Percentiles rank a stretch among this genome's conserved stretches.
These are phyloP conservation scores for Calameuta idolon DNA, from an alignment of 2,888 invertebrate genomes.

Conservation along the genomic window DNA sequence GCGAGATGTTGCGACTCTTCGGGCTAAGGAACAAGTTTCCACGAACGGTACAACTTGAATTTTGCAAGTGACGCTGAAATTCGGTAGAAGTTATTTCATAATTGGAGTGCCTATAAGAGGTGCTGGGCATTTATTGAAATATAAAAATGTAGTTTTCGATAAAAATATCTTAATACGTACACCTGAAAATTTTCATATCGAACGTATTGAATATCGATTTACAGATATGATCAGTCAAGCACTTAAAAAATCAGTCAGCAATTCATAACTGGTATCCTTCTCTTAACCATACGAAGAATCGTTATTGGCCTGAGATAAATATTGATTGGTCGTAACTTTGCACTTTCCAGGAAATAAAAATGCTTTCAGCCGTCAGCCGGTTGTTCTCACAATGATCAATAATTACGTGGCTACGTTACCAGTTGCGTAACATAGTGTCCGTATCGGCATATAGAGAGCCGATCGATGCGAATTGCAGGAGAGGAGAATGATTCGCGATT, in stretches of 20 bases:
- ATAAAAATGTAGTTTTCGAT: not conserved
- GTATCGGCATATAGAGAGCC: not conserved
- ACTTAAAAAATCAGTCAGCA: not conserved
- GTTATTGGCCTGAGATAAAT: not conserved
- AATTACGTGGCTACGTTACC: not conserved
- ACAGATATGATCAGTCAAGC: not conserved
- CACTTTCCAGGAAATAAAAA: slow-evolving; percentile 1
- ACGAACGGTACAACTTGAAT: not conserved
- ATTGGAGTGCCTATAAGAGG: not conserved
- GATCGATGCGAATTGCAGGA: not conserved
- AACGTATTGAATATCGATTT: not conserved
- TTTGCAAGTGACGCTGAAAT: not conserved
- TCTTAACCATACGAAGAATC: not conserved
- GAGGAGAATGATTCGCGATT: not conserved
- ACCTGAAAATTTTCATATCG: not conserved
- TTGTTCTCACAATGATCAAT: slow-evolving; percentile 5
- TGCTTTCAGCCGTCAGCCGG: slow-evolving; percentile 5
- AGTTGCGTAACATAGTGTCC: not conserved
- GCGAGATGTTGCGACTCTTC: not conserved
- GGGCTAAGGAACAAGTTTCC: not conserved
- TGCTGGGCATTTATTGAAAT: not conserved
- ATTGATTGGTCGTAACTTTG: not conserved
- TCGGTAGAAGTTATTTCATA: not conserved
- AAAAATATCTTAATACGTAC: not conserved
- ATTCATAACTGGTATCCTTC: not conserved